Base-by-base conservation (phyloP, 2,888 invertebrate species). In the Aspidiotus destructor region DNA sequence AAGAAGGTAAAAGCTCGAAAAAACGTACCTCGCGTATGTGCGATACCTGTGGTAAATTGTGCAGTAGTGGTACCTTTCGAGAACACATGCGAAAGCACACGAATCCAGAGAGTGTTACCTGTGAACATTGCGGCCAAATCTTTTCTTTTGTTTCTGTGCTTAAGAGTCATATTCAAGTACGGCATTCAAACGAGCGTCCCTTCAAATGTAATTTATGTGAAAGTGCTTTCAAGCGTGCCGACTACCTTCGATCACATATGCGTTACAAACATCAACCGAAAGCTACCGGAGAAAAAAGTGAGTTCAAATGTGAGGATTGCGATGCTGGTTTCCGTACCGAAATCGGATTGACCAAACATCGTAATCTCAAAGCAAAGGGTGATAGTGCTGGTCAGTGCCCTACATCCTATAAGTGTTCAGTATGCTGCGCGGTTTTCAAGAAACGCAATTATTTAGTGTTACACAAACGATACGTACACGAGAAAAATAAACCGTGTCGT, bases 381-480 rank as follows among this genome's bases (percentile, higher is more conserved):
- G 58, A 28, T 40, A 28, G 40, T 28, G 52, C 5, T 11, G 16
- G 16, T 10, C 16, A 40, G 9, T 58, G 58, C 28, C n/a, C 52
- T n/a, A 6, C 40, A 1, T 11, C 41, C 5, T 67, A 17, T 13
- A 13, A 16, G n/a, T 67, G 67, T 17, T 10, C 28, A 7, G 15
- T 16, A 11, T 67, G 67, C 52, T n/a, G 60, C 17, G 10, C 15
- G 40, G 8, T 40, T 0, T 67, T 67, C 60, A 67, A 52, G 16
- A 58, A 60, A 15, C 40, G 60, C 0, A 67, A 67, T 52, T 67
- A 67, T 28, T 40, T 40, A 9, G 17, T 48, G 58, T 28, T 67
- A 41, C 60, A 67, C n/a, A 42, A 67, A 16, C 67, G 60, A 16
- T 67, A 67, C 48, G 67, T 67, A 8, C 67, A 67, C 67, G 60